These are phyloP conservation scores for Nemotelus pantherinus DNA, from an alignment of 2,888 invertebrate genomes.

Conservation along the genomic window DNA sequence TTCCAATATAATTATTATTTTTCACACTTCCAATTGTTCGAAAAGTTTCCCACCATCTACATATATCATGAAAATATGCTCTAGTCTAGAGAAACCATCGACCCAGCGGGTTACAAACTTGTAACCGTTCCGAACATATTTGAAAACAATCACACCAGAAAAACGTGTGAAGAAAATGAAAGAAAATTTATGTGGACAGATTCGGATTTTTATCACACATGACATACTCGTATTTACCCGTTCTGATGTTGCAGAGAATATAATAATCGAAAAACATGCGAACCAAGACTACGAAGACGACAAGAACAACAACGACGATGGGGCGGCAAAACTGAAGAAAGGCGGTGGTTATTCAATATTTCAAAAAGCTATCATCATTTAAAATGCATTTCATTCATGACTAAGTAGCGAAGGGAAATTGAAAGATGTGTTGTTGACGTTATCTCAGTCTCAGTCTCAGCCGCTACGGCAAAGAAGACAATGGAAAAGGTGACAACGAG, in stretches of 20 bases:
- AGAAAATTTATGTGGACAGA: background rate
- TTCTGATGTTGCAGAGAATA: background rate
- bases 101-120: too few relatives aligned
- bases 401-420: conserved; percentile 13
- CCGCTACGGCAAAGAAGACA: too few relatives aligned
- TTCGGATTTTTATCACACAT: conserved; percentile 19
- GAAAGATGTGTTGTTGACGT: background rate
- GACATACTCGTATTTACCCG: conserved; percentile 1
- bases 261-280: conserved; percentile 8
- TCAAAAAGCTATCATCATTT: conserved; percentile 14
- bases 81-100: too few relatives aligned
- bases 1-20: too few relatives aligned
- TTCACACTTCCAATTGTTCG: too few relatives aligned
- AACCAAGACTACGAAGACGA: background rate
- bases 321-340: too few relatives aligned
- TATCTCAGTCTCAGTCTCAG: too few relatives aligned
- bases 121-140: too few relatives aligned
- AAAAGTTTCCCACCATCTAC: too few relatives aligned
- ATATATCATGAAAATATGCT: too few relatives aligned
- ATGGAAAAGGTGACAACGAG: too few relatives aligned
- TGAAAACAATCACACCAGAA: background rate
- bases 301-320: too few relatives aligned
- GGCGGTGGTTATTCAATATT: conserved; percentile 1
- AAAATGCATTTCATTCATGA: conserved; percentile 8
- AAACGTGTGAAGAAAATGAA: background rate